A percentile compares a stretch with the other conserved stretches of the same genome.
These are phyloP conservation scores for Heliothis subflexa DNA, from an alignment of 1,140 invertebrate species.

Conservation along the genomic window DNA sequence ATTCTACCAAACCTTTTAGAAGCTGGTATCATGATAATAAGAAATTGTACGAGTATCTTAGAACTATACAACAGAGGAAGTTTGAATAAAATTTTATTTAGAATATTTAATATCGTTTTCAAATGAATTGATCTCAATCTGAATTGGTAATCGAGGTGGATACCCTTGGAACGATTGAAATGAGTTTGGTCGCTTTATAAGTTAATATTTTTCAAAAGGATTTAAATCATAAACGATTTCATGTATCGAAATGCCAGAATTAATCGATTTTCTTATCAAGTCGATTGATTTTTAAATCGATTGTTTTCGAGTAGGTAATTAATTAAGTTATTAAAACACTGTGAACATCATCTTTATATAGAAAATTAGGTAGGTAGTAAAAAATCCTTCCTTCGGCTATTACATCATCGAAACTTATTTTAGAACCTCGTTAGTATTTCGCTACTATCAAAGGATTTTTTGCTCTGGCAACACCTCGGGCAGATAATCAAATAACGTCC, in stretches of 20 bases:
- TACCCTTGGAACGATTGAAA: constrained; percentile 7
- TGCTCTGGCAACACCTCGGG: constrained; percentile 15
- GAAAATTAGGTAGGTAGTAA: background rate
- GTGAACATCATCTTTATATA: too few relatives aligned
- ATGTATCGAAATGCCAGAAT: background rate
- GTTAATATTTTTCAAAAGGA: background rate
- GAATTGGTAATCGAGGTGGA: constrained; percentile 8
- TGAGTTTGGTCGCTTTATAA: background rate
- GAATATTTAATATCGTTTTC: constrained; percentile 2
- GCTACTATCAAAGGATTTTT: constrained; percentile 17
- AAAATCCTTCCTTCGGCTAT: background rate
- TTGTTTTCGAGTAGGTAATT: too few relatives aligned
- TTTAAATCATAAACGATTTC: background rate
- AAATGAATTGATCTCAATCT: background rate
- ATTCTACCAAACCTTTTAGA: too few relatives aligned
- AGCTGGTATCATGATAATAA: too few relatives aligned
- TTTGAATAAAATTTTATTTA: background rate
- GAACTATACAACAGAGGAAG: background rate
- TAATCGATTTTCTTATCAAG: background rate
- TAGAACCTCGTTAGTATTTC: constrained; percentile 19
- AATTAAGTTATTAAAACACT: too few relatives aligned
- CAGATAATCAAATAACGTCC: constrained; percentile 33
- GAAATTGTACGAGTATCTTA: too few relatives aligned
- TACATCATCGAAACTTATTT: background rate
- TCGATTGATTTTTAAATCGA: background rate